Evolutionary conservation across 1,140 invertebrate species (phyloP).

Genomic region (Asbolus verrucosus): DNA sequence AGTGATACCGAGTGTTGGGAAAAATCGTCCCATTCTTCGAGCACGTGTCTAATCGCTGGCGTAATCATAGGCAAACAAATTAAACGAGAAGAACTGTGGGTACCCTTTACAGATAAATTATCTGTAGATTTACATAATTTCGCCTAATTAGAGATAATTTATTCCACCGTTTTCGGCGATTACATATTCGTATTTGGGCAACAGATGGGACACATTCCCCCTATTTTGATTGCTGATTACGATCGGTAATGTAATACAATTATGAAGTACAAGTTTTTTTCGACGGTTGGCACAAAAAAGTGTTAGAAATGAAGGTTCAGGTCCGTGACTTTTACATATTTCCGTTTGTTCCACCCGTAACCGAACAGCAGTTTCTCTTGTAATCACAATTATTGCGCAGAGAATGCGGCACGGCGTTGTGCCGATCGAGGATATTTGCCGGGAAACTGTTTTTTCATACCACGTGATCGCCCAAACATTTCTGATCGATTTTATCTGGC

Average conservation of each 20-base stretch:
- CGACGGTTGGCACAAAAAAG: neutral
- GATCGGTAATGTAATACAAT: conserved; percentile 1
- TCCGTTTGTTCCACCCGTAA: too few species aligned
- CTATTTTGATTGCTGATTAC: conserved; percentile 1
- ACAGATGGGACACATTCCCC: conserved; percentile 1
- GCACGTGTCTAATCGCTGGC: conserved; percentile 12
- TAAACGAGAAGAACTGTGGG: neutral
- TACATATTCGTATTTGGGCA: neutral
- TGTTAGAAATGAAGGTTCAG: neutral
- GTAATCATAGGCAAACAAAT: conserved; percentile 4
- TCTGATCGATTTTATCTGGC: too few species aligned
- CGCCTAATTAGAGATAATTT: conserved; percentile 29
- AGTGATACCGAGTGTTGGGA: too few species aligned
- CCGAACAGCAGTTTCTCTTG: too few species aligned
- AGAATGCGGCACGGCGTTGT: too few species aligned
- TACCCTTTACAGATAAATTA: conserved; percentile 26
- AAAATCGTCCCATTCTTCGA: neutral
- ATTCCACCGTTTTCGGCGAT: conserved; percentile 21
- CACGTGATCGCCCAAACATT: too few species aligned
- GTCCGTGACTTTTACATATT: neutral
- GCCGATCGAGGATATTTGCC: too few species aligned
- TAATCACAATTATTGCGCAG: too few species aligned
- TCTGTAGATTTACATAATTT: conserved; percentile 35
- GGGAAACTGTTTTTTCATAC: too few species aligned
- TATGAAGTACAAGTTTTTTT: conserved; percentile 5